phyloP scores from a whole-genome alignment of 1,140 invertebrate genomes.

The Orchestia grillus region DNA sequence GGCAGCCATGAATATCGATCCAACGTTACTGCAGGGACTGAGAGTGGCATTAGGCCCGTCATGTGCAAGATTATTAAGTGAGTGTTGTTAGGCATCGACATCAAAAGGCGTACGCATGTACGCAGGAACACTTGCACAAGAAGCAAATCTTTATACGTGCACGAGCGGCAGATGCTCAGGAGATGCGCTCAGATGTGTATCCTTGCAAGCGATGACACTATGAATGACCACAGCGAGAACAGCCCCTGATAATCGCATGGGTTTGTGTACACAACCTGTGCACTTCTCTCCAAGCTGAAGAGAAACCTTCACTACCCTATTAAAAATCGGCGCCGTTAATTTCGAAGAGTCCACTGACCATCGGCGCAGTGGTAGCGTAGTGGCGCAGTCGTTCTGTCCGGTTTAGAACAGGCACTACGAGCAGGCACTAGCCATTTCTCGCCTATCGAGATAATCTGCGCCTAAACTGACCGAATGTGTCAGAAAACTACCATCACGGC shows the following conservation, averaged over 20 bases:
- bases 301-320: neutral
- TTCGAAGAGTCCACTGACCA: no score
- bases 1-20: neutral
- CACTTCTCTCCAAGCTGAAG: neutral
- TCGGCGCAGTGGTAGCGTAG: no score
- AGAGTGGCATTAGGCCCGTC: neutral
- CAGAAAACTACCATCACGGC: no score
- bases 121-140: neutral
- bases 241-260: neutral
- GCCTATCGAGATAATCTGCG: no score
- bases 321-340: no score
- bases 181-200: neutral
- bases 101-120: no score
- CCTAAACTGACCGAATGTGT: no score
- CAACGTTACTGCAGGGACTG: neutral
- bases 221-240: neutral
- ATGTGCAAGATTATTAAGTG: neutral
- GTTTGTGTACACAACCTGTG: neutral
- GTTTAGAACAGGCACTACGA: no score
- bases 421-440: no score
- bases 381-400: no score
- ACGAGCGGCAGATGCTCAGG: neutral
- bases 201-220: neutral
- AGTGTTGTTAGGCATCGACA: neutral
- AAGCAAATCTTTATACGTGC: neutral